Evolutionary conservation across 1,140 invertebrate species (phyloP).

Genomic region (Camponotus vicinus): DNA sequence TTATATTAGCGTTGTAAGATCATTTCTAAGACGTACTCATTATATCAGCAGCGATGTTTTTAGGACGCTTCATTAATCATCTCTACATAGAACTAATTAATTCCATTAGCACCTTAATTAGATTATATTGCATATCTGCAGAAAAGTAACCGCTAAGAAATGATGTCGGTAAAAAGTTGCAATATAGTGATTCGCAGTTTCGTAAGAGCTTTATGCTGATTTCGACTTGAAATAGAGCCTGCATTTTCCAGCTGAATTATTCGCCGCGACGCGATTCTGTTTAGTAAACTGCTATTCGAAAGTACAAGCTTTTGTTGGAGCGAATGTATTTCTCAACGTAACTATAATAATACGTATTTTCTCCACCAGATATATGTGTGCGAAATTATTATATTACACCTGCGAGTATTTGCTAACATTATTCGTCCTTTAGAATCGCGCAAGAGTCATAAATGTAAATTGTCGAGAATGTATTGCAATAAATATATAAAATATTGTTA

Average conservation of each 20-base stretch:
- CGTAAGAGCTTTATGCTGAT: conserved; percentile 27
- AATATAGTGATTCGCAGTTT: conserved; percentile 18
- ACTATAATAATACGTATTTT: conserved; percentile 5
- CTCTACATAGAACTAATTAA: background rate
- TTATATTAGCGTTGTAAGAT: background rate
- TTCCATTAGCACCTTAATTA: background rate
- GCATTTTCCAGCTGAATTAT: background rate
- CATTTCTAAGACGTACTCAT: background rate
- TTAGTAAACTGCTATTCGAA: conserved; percentile 45
- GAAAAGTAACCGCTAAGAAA: background rate
- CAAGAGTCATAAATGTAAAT: conserved; percentile 9
- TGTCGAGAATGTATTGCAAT: background rate
- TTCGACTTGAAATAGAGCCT: conserved; percentile 1
- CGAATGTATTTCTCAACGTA: background rate
- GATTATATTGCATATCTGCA: background rate
- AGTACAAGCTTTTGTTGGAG: background rate
- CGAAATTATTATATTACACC: conserved; percentile 38
- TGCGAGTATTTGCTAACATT: background rate
- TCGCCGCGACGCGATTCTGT: background rate
- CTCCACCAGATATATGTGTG: background rate
- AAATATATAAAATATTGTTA: too few species aligned
- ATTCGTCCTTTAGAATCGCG: background rate
- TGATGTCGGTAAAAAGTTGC: background rate
- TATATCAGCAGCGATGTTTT: background rate
- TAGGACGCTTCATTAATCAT: background rate